Conservation (phyloP, 2,113 vertebrate species). For the Narcine bancroftii region DNA sequence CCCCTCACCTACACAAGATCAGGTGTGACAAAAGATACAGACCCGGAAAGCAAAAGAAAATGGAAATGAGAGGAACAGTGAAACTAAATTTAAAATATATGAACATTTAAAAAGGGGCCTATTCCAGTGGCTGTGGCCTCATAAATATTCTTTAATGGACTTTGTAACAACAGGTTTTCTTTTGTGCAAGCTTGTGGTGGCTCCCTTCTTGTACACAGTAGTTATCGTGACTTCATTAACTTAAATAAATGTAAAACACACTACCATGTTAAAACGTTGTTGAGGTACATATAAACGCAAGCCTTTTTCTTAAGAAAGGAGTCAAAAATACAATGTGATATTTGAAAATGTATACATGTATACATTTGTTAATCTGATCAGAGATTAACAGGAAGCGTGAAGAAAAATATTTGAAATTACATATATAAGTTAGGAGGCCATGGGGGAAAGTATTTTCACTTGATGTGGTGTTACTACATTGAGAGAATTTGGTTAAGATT, state of each 20-base stretch:
- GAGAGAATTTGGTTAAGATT: not conserved
- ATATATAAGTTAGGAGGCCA: not conserved
- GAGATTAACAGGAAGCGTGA: not conserved
- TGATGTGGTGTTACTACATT: not conserved
- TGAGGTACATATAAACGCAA: too few species aligned
- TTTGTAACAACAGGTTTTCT: too few species aligned
- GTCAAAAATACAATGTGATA: not conserved
- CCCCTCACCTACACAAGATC: not conserved
- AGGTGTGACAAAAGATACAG: not conserved
- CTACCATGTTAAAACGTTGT: too few species aligned
- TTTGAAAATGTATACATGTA: not conserved
- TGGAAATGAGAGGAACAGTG: not conserved
- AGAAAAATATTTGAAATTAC: not conserved
- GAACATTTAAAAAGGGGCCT: too few species aligned
- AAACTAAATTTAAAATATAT: too few species aligned
- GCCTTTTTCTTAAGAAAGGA: not conserved
- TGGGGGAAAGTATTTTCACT: not conserved
- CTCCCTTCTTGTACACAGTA: too few species aligned
- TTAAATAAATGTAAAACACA: too few species aligned
- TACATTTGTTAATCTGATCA: not conserved
- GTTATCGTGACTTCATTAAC: too few species aligned
- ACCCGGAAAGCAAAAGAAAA: not conserved
- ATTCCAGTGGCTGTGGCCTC: too few species aligned
- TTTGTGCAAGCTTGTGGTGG: too few species aligned
- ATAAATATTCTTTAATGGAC: too few species aligned